A percentile compares a stretch with the other conserved stretches of the same genome.
phyloP scores from a whole-genome alignment of 2,113 vertebrate genomes.

The Rhinolophus sinicus region DNA sequence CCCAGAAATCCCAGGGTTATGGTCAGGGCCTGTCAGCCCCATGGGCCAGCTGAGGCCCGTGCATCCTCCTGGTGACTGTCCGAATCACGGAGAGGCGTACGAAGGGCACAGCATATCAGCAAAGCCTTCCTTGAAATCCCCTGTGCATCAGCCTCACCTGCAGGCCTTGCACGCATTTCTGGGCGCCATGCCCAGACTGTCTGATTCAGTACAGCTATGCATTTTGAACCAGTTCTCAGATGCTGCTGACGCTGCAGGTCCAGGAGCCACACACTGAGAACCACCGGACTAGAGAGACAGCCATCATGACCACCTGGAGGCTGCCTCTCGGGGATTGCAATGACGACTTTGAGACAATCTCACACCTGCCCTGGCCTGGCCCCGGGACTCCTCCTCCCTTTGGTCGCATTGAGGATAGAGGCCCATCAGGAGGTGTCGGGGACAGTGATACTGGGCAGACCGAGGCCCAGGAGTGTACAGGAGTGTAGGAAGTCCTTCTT shows the following conservation, averaged over 20 bases:
- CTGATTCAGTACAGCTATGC: background rate
- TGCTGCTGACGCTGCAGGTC: background rate
- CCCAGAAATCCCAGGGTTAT: background rate
- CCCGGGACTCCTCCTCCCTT: background rate
- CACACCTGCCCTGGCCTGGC: background rate
- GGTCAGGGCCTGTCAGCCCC: background rate
- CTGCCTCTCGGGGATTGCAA: background rate
- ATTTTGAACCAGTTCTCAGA: background rate
- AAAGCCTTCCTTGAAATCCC: background rate
- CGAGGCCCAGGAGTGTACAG: background rate
- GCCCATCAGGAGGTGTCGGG: fast-evolving
- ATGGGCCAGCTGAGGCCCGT: background rate
- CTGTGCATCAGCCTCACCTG: background rate
- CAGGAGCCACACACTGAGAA: background rate
- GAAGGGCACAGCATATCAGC: background rate
- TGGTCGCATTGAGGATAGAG: background rate
- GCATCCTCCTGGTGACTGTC: background rate
- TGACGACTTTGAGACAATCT: background rate
- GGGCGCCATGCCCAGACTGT: background rate
- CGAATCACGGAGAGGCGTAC: background rate
- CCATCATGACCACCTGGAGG: background rate
- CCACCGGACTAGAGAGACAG: background rate
- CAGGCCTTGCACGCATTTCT: background rate
- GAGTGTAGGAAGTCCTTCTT: background rate
- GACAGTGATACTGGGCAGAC: background rate